phyloP scores from a whole-genome alignment of 2,113 vertebrate genomes.

The Colaptes auratus region DNA sequence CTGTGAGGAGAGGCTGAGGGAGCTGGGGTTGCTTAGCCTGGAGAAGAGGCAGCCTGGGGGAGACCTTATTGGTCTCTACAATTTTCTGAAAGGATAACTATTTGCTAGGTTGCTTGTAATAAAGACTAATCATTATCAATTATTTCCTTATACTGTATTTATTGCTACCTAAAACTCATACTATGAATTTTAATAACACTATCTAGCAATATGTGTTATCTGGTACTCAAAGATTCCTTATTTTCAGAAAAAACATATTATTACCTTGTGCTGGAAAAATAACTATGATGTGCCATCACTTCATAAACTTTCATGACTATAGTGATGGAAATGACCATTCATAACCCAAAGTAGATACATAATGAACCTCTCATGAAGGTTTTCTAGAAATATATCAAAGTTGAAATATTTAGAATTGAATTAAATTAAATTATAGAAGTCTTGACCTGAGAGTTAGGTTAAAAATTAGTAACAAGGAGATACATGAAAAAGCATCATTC shows the following conservation, averaged over 20 bases:
- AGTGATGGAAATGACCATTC: not conserved
- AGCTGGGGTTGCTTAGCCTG: too few species aligned
- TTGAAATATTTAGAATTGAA: not conserved
- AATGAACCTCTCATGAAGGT: not conserved
- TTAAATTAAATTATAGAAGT: constrained; percentile 1
- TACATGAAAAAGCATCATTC: not conserved
- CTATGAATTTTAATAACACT: not conserved
- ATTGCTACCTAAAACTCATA: not conserved
- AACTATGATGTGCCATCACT: not conserved
- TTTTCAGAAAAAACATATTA: not conserved
- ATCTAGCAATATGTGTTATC: not conserved
- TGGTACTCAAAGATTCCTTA: not conserved
- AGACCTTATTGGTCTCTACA: too few species aligned
- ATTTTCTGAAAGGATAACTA: not conserved
- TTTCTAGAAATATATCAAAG: not conserved
- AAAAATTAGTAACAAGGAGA: not conserved
- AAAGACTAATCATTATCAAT: not conserved
- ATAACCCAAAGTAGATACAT: not conserved
- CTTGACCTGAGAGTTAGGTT: not conserved
- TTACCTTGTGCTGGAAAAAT: not conserved
- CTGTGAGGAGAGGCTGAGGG: too few species aligned
- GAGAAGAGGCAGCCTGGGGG: too few species aligned
- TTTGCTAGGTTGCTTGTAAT: not conserved
- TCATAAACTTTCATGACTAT: not conserved
- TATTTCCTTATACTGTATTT: not conserved